phyloP scores from a whole-genome alignment of 2,113 vertebrate species.

The Pelvicachromis taeniatus region DNA sequence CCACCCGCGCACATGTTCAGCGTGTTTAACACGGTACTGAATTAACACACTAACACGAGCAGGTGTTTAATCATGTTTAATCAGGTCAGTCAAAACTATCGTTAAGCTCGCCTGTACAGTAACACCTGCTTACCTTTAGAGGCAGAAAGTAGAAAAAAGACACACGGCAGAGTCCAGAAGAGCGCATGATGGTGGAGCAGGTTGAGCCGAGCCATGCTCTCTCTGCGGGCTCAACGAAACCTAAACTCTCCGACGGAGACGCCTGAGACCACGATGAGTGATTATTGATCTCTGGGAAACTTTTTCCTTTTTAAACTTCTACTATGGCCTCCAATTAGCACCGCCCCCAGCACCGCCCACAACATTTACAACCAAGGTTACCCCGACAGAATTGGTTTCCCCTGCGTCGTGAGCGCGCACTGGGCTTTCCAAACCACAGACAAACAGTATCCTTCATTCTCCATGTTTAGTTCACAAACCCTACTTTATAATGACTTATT shows the following conservation, averaged over 20 bases:
- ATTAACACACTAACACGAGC: neutral
- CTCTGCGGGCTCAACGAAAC: neutral
- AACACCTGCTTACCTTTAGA: neutral
- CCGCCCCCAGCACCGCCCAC: neutral
- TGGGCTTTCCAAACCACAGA: too few relatives aligned
- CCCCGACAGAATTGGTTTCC: neutral
- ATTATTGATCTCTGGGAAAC: neutral
- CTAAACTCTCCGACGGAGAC: fast-evolving
- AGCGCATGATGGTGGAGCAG: fast-evolving
- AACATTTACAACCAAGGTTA: too few relatives aligned
- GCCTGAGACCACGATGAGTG: fast-evolving
- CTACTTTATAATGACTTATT: neutral
- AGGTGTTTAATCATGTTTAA: neutral
- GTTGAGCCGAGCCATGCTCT: neutral
- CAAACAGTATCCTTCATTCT: fast-evolving
- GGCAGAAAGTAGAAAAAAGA: neutral
- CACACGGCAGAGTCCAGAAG: fast-evolving
- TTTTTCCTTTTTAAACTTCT: neutral
- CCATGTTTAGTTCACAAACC: neutral
- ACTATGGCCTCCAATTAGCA: fast-evolving
- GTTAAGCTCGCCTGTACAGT: neutral
- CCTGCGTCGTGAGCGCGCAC: fast-evolving
- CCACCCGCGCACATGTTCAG: neutral
- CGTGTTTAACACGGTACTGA: fast-evolving
- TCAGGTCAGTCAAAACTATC: neutral